Evolutionary conservation across 37 sponge, comb jelly and placozoan species (phyloP).

Genomic region (Chondrilla cf. caribensis): DNA sequence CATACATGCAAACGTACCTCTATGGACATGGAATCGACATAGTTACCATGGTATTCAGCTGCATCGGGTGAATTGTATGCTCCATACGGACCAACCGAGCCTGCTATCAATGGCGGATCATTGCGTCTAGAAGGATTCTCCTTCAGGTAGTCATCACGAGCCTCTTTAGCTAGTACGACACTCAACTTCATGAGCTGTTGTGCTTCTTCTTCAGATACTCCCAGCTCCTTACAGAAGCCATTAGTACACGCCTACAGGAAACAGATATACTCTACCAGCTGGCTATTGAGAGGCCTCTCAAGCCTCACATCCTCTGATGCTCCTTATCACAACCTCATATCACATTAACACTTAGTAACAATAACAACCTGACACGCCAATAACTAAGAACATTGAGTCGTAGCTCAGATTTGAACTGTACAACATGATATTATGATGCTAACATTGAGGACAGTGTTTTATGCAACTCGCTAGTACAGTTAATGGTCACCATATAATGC

Average conservation of each 20-base stretch:
- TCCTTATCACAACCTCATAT: too few relatives aligned
- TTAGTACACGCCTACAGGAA: not conserved
- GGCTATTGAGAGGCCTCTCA: too few relatives aligned
- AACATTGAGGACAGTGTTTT: too few relatives aligned
- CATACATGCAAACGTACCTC: conserved; percentile 33
- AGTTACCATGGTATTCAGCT: conserved; percentile 80
- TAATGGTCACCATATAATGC: too few relatives aligned
- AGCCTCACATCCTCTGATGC: too few relatives aligned
- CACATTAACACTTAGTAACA: too few relatives aligned
- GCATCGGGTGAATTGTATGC: conserved; percentile 42
- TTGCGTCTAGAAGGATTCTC: not conserved
- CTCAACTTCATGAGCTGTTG: conserved; percentile 45
- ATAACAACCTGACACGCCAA: too few relatives aligned
- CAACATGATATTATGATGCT: too few relatives aligned
- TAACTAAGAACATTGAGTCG: too few relatives aligned
- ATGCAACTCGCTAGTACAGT: too few relatives aligned
- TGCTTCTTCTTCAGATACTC: conserved; percentile 36
- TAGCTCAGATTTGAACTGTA: too few relatives aligned
- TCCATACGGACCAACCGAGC: conserved; percentile 86
- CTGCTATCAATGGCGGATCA: conserved; percentile 67
- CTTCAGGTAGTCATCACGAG: conserved; percentile 33
- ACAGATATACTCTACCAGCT: not conserved
- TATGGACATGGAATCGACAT: conserved; percentile 68
- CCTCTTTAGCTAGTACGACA: conserved; percentile 70
- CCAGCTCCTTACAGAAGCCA: conserved; percentile 38